Evolutionary conservation across 2,113 vertebrate genomes (phyloP).

Genomic region (Xenopus laevis): DNA sequence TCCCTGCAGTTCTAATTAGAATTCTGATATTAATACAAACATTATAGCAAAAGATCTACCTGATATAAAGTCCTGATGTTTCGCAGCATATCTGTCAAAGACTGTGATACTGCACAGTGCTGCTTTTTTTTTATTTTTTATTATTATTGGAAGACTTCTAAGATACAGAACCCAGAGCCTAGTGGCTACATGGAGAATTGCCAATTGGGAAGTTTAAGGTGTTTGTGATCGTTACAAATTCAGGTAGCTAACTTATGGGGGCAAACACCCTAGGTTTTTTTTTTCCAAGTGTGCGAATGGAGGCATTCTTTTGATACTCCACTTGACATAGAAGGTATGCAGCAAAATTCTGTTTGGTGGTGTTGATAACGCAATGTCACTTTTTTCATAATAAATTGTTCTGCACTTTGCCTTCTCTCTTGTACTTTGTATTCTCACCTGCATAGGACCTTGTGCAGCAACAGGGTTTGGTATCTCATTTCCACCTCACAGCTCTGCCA

Average conservation of each 20-base stretch:
- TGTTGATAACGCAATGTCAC: conserved; percentile 17
- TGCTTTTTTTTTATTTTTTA: too few relatives aligned
- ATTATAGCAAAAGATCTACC: too few relatives aligned
- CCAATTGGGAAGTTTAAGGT: not conserved
- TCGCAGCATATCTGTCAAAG: too few relatives aligned
- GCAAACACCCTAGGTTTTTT: not conserved
- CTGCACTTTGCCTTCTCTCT: not conserved
- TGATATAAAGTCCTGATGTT: too few relatives aligned
- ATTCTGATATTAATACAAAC: too few relatives aligned
- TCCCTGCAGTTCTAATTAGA: not conserved
- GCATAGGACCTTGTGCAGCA: too few relatives aligned
- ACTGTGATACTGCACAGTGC: too few relatives aligned
- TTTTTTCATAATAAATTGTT: conserved; percentile 41
- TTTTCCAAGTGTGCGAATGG: not conserved
- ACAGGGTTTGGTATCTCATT: too few relatives aligned
- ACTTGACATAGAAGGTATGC: not conserved
- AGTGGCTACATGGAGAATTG: not conserved
- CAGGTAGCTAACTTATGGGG: not conserved
- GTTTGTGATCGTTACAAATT: conserved; percentile 1
- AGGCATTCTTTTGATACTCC: not conserved
- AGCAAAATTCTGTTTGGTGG: conserved; percentile 7
- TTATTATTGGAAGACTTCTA: too few relatives aligned
- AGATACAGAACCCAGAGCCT: too few relatives aligned
- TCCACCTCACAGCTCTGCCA: too few relatives aligned
- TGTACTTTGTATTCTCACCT: not conserved